Percentiles rank a stretch among this genome's conserved stretches.
phyloP scores from a whole-genome alignment of 2,888 invertebrate genomes.

The Leptopilina myrica region DNA sequence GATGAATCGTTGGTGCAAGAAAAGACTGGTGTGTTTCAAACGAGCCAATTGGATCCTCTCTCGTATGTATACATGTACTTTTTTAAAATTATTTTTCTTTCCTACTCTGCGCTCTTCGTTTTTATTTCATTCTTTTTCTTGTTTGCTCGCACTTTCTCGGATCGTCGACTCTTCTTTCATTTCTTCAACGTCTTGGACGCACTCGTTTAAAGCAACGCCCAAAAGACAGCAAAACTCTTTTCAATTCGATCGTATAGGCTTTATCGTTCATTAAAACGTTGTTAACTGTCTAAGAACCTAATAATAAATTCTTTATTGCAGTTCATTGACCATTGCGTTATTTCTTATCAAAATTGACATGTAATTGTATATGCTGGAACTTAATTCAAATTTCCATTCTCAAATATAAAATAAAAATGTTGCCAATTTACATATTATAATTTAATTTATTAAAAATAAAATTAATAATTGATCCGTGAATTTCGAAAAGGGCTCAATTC shows the following conservation, averaged over 20 bases:
- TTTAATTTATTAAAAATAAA: too few relatives aligned
- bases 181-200: slow-evolving; percentile 57
- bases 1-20: slow-evolving; percentile 44
- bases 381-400: too few relatives aligned
- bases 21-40: slow-evolving; percentile 35
- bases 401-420: too few relatives aligned
- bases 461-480: too few relatives aligned
- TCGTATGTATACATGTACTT: slow-evolving; percentile 38
- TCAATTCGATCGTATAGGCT: background rate
- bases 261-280: slow-evolving; percentile 31
- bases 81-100: slow-evolving; percentile 43
- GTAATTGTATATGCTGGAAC: too few relatives aligned
- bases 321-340: slow-evolving; percentile 21
- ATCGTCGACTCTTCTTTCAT: slow-evolving; percentile 37
- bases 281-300: background rate
- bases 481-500: too few relatives aligned
- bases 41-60: slow-evolving; percentile 30
- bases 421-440: too few relatives aligned
- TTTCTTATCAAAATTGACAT: slow-evolving; percentile 25
- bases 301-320: slow-evolving; percentile 35
- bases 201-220: slow-evolving; percentile 50
- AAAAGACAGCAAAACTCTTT: slow-evolving; percentile 10
- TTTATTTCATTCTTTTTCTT: slow-evolving; percentile 17
- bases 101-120: slow-evolving; percentile 7
- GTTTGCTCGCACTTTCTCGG: slow-evolving; percentile 49